These are phyloP conservation scores for Cyclina sinensis DNA, from an alignment of 1,140 invertebrate species.

Conservation along the genomic window DNA sequence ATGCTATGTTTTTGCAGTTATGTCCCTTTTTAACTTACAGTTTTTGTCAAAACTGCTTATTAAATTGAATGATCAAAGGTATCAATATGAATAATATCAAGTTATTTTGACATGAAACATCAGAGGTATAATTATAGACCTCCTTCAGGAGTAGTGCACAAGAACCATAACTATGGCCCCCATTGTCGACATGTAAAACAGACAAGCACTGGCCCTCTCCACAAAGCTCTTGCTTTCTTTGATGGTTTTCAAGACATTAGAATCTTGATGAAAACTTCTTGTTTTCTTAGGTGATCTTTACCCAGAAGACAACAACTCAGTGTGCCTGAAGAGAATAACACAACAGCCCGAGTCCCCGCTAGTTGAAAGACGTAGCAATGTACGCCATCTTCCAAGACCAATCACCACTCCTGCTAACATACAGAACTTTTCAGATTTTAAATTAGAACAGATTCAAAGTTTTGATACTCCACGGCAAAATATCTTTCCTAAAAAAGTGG, in stretches of 20 bases:
- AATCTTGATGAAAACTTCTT: neutral
- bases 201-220: neutral
- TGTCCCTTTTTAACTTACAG: too few relatives aligned
- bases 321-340: neutral
- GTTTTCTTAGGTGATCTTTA: conserved; percentile 29
- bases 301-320: neutral
- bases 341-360: neutral
- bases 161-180: too few relatives aligned
- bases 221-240: too few relatives aligned
- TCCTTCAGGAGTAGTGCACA: too few relatives aligned
- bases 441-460: neutral
- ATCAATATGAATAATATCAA: too few relatives aligned
- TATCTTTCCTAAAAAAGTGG: neutral
- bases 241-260: neutral
- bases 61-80: too few relatives aligned
- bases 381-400: conserved; percentile 40
- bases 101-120: too few relatives aligned
- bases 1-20: too few relatives aligned
- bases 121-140: too few relatives aligned
- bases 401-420: conserved; percentile 25
- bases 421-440: neutral
- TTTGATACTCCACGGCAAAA: neutral
- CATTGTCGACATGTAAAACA: too few relatives aligned
- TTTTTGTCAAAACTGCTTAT: too few relatives aligned
- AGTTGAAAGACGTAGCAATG: conserved; percentile 35